phyloP scores from a whole-genome alignment of 2,888 invertebrate genomes.

The Brachycybe producta region DNA sequence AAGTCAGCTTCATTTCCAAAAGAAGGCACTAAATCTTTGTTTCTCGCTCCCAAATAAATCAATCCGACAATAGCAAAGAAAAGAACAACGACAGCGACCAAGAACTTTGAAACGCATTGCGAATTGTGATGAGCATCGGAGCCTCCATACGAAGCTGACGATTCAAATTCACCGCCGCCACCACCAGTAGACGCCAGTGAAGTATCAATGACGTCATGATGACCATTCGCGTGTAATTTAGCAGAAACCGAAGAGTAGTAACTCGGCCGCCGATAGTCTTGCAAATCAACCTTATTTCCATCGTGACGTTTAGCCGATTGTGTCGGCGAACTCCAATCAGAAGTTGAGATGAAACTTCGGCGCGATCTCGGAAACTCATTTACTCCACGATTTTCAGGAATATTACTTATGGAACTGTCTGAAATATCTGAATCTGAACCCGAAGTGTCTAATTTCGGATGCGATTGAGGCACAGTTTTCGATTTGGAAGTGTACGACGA shows the following conservation, averaged over 20 bases:
- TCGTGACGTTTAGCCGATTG: not conserved
- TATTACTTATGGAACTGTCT: constrained; percentile 13
- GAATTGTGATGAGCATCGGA: constrained; percentile 2
- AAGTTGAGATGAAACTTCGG: constrained; percentile 2
- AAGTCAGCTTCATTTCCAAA: not conserved
- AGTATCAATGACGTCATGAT: constrained; percentile 6
- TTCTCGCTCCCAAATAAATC: constrained; percentile 13
- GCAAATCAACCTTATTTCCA: not conserved
- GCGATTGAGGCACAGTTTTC: not conserved
- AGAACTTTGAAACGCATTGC: constrained; percentile 16
- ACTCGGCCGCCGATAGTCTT: not conserved
- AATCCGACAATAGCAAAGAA: constrained; percentile 14
- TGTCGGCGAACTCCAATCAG: not conserved
- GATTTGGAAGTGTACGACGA: not conserved
- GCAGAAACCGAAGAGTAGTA: not conserved
- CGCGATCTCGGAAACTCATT: constrained; percentile 12
- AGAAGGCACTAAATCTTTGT: constrained; percentile 12
- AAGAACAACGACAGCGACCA: constrained; percentile 8
- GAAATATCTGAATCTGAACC: constrained; percentile 10
- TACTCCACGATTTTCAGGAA: constrained; percentile 11
- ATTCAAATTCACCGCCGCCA: constrained; percentile 1
- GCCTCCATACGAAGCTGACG: too few relatives aligned
- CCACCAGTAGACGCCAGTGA: not conserved
- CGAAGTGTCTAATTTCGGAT: not conserved
- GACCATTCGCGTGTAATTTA: constrained; percentile 3